Percentiles rank a stretch among this genome's conserved stretches.
These are phyloP conservation scores for Chaunax sp. DNA, from an alignment of 2,797 vertebrate species.

Conservation along the genomic window DNA sequence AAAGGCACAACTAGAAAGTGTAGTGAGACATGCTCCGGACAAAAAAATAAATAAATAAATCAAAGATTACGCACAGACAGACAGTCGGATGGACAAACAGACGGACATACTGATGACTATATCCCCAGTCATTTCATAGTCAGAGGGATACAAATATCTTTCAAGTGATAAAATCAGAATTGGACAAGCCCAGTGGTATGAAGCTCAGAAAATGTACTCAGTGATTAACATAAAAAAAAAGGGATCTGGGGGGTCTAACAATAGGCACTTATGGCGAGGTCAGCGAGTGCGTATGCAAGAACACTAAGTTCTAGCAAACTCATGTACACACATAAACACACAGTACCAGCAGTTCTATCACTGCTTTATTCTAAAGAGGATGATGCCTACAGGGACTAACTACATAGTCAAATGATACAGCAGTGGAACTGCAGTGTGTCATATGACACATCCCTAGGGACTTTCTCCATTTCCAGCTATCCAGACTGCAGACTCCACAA, in stretches of 20 bases:
- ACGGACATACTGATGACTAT: no score
- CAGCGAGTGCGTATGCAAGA: constrained; percentile 30
- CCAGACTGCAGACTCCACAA: constrained; percentile 49
- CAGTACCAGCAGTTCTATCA: constrained; percentile 46
- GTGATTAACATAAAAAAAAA: no score
- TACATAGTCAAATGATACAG: constrained; percentile 78
- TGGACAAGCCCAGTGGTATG: neutral
- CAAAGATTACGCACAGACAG: no score
- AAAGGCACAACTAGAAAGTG: no score
- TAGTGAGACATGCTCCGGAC: no score
- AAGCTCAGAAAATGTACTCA: neutral
- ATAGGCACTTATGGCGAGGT: constrained; percentile 37
- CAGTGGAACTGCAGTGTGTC: constrained; percentile 73
- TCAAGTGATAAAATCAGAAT: neutral
- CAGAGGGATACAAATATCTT: neutral
- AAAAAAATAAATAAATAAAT: no score
- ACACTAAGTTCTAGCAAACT: constrained; percentile 38
- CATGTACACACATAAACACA: constrained; percentile 7
- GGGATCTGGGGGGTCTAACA: neutral
- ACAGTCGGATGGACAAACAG: no score
- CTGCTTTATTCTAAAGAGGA: constrained; percentile 69
- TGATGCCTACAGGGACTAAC: constrained; percentile 68
- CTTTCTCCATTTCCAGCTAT: constrained; percentile 64
- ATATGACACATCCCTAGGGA: constrained; percentile 74
- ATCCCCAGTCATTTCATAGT: no score